These are phyloP conservation scores for Caranx melampygus DNA, from an alignment of 2,113 vertebrate species.

Conservation along the genomic window DNA sequence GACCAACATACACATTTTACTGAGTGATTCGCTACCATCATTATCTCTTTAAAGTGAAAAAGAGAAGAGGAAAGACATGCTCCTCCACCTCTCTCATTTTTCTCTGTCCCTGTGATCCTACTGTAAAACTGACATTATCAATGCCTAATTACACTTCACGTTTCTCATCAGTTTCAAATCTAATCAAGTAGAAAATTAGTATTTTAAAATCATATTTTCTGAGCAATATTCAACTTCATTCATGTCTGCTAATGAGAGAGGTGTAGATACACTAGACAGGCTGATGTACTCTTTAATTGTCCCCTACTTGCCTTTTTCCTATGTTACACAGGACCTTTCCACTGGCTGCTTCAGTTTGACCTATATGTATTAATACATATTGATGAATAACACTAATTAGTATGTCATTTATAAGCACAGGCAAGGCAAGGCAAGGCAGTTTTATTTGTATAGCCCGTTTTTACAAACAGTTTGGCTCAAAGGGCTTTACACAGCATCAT, in stretches of 20 bases:
- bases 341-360: slow-evolving; percentile 30
- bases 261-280: slow-evolving; percentile 48
- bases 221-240: slow-evolving; percentile 61
- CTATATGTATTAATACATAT: not conserved
- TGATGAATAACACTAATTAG: too few relatives aligned
- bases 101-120: slow-evolving; percentile 13
- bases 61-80: slow-evolving; percentile 14
- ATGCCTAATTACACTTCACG: slow-evolving; percentile 75
- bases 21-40: slow-evolving; percentile 31
- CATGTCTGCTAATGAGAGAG: slow-evolving; percentile 69
- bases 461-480: too few relatives aligned
- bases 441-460: too few relatives aligned
- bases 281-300: slow-evolving; percentile 63
- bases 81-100: slow-evolving; percentile 2
- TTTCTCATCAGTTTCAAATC: slow-evolving; percentile 76
- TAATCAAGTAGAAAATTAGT: slow-evolving; percentile 80
- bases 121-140: slow-evolving; percentile 64
- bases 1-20: slow-evolving; percentile 15
- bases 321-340: slow-evolving; percentile 28
- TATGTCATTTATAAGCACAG: too few relatives aligned
- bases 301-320: slow-evolving; percentile 29
- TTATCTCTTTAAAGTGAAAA: slow-evolving; percentile 31
- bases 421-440: too few relatives aligned
- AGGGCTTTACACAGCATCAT: too few relatives aligned
- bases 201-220: slow-evolving; percentile 74